A percentile compares a stretch with the other conserved stretches of the same genome.
Conservation (phyloP, 2,113 vertebrate genomes). For the Oreotrochilus melanogaster region DNA sequence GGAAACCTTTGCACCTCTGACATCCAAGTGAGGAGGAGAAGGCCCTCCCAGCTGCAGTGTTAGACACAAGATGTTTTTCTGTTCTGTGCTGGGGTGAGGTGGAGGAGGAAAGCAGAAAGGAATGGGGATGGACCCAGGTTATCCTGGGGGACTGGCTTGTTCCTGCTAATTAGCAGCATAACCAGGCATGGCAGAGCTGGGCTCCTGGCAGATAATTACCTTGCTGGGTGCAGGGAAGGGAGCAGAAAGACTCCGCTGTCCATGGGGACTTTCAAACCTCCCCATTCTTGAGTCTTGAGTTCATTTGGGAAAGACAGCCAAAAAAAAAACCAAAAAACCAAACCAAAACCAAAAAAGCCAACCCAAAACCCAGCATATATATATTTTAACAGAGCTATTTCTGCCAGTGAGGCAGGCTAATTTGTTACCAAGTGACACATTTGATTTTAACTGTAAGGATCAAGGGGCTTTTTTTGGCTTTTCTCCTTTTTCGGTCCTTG, state of each 20-base stretch:
- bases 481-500: neutral
- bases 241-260: conserved; percentile 13
- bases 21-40: neutral
- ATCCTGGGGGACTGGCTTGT: neutral
- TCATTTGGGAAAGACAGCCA: conserved; percentile 59
- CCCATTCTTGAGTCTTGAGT: conserved; percentile 20
- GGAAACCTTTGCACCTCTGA: neutral
- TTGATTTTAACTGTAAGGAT: conserved; percentile 59
- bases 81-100: neutral
- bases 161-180: conserved; percentile 53
- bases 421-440: conserved; percentile 68
- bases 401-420: conserved; percentile 57
- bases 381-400: conserved; percentile 64
- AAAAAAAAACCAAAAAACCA: conserved; percentile 10
- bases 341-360: neutral
- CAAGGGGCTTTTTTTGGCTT: neutral
- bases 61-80: neutral
- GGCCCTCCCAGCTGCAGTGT: accelerated
- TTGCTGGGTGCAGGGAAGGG: neutral
- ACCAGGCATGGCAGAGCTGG: neutral
- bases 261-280: conserved; percentile 45
- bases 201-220: conserved; percentile 63
- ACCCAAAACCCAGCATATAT: neutral
- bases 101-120: neutral
- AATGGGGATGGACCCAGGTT: neutral